Evolutionary conservation across 2,888 invertebrate genomes (phyloP), one percentile per base, ranked within the genome.

Genomic region (Tetheella fluctuosa): DNA sequence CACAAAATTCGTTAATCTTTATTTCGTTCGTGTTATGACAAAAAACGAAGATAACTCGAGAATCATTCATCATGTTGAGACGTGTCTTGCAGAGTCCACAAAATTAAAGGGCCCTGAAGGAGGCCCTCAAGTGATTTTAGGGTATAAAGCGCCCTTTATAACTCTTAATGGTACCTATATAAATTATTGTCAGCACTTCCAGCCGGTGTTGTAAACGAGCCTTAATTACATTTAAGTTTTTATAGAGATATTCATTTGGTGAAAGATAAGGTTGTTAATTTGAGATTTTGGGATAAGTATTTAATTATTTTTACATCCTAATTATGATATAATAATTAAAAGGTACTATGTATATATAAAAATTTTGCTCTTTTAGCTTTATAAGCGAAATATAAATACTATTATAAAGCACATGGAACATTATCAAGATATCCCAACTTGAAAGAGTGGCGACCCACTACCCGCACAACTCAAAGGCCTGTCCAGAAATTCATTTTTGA

Each of bases 111-210:
- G 28, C 58, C 54, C 58, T 48, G 42, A 17, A 57, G 34, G 13
- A 52, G 23, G 23, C 28, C n/a, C 56, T 53, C 52, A 23, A 57
- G 48, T 57, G 57, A 53, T 53, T 60, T 52, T 23, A 53, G 23
- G 37, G 39, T 54, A 58, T 53, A 53, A 55, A 34, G 55, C 55
- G 34, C 53, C 23, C 52, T 57, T 57, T 25, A 57, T 39, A 42
- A n/a, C 28, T 23, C 52, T 61, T 64, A 64, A 63, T 65, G 61
- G 59, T 53, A 55, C 39, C 58, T 57, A 54, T 59, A 55, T 54
- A 25, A 13, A 20, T 62, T 63, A 60, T 61, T 62, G 63, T 65
- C 69, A 64, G 64, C 60, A 55, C 52, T 55, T 60, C 59, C 57
- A 30, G 52, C 54, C 30, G 34, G 53, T 37, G 61, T 57, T 59